Percentiles rank a stretch among this genome's conserved stretches.
Evolutionary conservation across 2,888 invertebrate species (phyloP).

Genomic region (Spodoptera littoralis): DNA sequence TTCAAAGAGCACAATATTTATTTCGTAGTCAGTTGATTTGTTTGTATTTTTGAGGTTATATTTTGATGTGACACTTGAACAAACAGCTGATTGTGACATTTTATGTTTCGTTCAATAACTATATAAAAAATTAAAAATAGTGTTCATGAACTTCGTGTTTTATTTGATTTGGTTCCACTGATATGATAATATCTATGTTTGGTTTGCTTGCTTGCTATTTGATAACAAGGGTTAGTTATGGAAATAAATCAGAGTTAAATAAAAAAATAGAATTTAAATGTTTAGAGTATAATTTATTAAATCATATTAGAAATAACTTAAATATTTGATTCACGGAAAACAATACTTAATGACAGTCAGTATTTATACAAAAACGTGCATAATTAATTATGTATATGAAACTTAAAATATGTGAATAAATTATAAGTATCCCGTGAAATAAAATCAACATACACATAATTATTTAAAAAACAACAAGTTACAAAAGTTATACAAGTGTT

Average conservation of each 20-base stretch:
- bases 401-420: conserved; percentile 33
- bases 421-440: conserved; percentile 32
- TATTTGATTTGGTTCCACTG: no score
- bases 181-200: no score
- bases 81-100: background rate
- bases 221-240: no score
- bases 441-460: conserved; percentile 26
- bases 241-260: no score
- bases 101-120: conserved; percentile 3
- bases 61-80: background rate
- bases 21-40: background rate
- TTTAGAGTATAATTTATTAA: conserved; percentile 26
- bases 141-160: no score
- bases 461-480: conserved; percentile 33
- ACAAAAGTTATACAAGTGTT: conserved; percentile 33
- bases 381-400: conserved; percentile 6
- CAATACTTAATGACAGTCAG: conserved; percentile 18
- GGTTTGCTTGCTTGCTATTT: no score
- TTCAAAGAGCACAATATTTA: background rate
- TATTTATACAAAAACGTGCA: conserved; percentile 32
- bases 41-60: conserved; percentile 17
- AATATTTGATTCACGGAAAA: conserved; percentile 38
- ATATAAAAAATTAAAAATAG: no score
- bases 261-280: background rate
- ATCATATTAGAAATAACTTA: conserved; percentile 4